Conservation (phyloP, 2,888 invertebrate genomes). For the Sarcophaga subvicina region DNA sequence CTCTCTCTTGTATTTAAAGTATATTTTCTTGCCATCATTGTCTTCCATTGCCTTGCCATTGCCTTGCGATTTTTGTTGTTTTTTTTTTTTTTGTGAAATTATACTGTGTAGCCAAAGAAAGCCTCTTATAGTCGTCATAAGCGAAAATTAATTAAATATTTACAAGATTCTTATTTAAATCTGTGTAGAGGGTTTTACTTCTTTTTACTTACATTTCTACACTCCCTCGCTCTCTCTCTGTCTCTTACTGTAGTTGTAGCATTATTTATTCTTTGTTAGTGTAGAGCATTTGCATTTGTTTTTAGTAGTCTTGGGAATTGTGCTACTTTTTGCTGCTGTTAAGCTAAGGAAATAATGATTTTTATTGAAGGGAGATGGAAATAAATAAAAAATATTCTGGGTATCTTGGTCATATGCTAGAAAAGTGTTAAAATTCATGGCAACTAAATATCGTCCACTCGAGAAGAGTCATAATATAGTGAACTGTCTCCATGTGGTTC, state of each 20-base stretch:
- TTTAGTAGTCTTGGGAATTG: no score
- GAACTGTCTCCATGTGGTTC: no score
- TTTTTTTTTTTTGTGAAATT: conserved; percentile 13
- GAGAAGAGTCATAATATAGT: no score
- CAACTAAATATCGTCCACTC: no score
- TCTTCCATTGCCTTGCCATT: conserved; percentile 3
- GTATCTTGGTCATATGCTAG: no score
- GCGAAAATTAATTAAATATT: conserved; percentile 79
- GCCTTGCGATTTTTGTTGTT: conserved; percentile 11
- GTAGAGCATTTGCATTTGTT: no score
- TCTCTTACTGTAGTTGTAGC: not conserved
- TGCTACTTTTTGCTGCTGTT: no score
- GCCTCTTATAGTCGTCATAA: conserved; percentile 77
- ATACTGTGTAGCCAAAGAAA: conserved; percentile 63
- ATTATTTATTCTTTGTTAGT: no score
- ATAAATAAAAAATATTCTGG: no score
- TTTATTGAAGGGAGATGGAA: no score
- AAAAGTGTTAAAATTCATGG: no score
- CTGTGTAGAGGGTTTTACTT: not conserved
- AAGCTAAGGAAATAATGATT: no score
- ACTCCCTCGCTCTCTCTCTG: not conserved
- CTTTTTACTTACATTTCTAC: not conserved
- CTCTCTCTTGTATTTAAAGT: conserved; percentile 19
- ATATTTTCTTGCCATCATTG: conserved; percentile 19
- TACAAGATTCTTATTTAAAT: conserved; percentile 75